These are phyloP conservation scores for Agelastica alni DNA, from an alignment of 2,888 invertebrate species.

Conservation along the genomic window DNA sequence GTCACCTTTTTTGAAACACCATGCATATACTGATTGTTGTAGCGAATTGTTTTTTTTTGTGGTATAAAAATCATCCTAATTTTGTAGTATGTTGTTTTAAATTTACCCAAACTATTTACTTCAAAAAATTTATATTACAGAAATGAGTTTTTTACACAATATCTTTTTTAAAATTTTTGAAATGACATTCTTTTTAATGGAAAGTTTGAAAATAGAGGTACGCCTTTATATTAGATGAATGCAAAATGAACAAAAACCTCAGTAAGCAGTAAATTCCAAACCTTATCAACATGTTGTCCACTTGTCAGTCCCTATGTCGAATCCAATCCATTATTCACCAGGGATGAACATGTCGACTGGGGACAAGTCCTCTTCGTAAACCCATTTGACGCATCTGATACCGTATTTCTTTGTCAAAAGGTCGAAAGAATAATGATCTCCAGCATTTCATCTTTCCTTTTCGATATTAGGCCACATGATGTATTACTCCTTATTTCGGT, in stretches of 20 bases:
- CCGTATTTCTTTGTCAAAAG: constrained; percentile 47
- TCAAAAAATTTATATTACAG: too few species aligned
- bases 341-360: constrained; percentile 45
- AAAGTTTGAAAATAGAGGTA: too few species aligned
- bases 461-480: constrained; percentile 41
- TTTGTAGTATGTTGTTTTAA: too few species aligned
- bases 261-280: constrained; percentile 22
- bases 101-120: too few species aligned
- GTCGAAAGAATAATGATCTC: constrained; percentile 47
- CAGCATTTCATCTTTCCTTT: constrained; percentile 39
- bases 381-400: constrained; percentile 47
- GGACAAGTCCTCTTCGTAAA: constrained; percentile 43
- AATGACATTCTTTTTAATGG: too few species aligned
- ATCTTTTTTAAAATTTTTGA: too few species aligned
- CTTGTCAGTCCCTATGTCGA: constrained; percentile 43
- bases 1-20: too few species aligned
- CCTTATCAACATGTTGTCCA: constrained; percentile 45
- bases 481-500: constrained; percentile 40
- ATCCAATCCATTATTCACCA: constrained; percentile 47
- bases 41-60: too few species aligned
- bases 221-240: constrained; percentile 6
- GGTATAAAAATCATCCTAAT: too few species aligned
- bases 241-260: not conserved
- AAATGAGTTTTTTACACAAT: too few species aligned
- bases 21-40: too few species aligned